Base-by-base conservation (phyloP, 2,797 vertebrate species). In the Artibeus jamaicensis region DNA sequence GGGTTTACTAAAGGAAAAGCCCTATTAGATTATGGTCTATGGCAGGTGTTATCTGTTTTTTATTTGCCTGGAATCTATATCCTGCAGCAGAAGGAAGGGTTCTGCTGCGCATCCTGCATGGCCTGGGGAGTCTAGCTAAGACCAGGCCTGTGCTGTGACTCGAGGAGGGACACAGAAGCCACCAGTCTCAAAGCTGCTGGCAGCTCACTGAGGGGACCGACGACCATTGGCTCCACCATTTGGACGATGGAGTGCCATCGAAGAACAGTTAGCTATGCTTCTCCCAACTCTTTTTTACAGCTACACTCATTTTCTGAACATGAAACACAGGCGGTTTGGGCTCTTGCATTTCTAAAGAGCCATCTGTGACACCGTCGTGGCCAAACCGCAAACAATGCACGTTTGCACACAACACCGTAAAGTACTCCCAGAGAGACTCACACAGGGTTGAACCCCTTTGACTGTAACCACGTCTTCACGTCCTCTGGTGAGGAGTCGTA, bases 401-500 rank as follows among this genome's bases (percentile, higher is more conserved):
- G 2, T 1, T 37, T 7, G 57, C 26, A 8, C 37, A 48, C 0
- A 4, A 37, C 67, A 82, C 1, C 12, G 9, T 16, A 4, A 42
- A 12, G 90, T 15, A 9, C 19, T 74, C 32, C 34, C 37, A 76
- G 55, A 16, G 4, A 78, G 2, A 99, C 99, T 99, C 97, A 99
- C 99, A 99, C 99, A 0, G 99, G 96, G 73, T 98, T 99, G 98
- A 99, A 99, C 50, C 99, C 99, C 95, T 99, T 99, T 24, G 98
- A 98, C 97, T 99, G 98, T 3, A 99, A 48, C 99, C 99, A 99
- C 0, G 97, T 91, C 92, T 97, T 99, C 50, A 99, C 99, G 0
- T 99, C 99, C 2, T 99, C 99, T 0, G 99, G 98, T 0, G 98
- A 95, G 9, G 99, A 99, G 93, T 99, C 99, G 0, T 99, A 99